phyloP scores from a whole-genome alignment of 35 echinoderm and acorn worm genomes.

The Heliocidaris tuberculata region DNA sequence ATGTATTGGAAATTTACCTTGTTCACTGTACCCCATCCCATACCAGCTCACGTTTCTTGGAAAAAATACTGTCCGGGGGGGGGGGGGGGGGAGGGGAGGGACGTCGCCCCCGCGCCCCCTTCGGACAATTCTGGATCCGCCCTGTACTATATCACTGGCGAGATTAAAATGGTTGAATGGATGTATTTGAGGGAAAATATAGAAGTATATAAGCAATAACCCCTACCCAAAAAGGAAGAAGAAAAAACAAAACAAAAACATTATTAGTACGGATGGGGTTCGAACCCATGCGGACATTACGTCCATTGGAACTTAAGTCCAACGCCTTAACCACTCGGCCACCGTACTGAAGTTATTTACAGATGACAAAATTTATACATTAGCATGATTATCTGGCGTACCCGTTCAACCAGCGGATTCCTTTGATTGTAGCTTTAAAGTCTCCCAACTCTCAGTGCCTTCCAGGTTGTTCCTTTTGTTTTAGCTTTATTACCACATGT shows the following conservation, averaged over 20 bases:
- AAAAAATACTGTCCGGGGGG: too few relatives aligned
- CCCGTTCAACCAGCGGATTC: too few relatives aligned
- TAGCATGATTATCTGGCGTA: too few relatives aligned
- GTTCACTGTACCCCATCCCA: too few relatives aligned
- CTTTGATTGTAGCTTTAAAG: too few relatives aligned
- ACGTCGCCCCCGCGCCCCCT: not conserved
- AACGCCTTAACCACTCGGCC: conserved; percentile 99
- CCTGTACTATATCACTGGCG: too few relatives aligned
- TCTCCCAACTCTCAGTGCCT: too few relatives aligned
- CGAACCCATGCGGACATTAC: conserved; percentile 99
- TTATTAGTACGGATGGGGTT: conserved; percentile 84
- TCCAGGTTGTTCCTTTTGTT: not conserved
- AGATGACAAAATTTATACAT: too few relatives aligned
- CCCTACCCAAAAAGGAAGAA: not conserved
- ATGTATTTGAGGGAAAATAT: not conserved
- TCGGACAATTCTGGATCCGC: not conserved
- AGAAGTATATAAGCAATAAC: not conserved
- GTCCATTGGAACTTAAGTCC: conserved; percentile 99
- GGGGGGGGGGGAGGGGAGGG: too few relatives aligned
- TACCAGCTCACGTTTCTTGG: too few relatives aligned
- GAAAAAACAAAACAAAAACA: conserved; percentile 22
- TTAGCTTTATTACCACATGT: too few relatives aligned
- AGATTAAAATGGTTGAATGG: not conserved
- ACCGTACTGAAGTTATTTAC: conserved; percentile 50
- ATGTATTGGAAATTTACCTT: too few relatives aligned